A percentile compares a stretch with the other conserved stretches of the same genome.
Conservation (phyloP, 2,797 vertebrate species). For the Linurgus olivaceus region DNA sequence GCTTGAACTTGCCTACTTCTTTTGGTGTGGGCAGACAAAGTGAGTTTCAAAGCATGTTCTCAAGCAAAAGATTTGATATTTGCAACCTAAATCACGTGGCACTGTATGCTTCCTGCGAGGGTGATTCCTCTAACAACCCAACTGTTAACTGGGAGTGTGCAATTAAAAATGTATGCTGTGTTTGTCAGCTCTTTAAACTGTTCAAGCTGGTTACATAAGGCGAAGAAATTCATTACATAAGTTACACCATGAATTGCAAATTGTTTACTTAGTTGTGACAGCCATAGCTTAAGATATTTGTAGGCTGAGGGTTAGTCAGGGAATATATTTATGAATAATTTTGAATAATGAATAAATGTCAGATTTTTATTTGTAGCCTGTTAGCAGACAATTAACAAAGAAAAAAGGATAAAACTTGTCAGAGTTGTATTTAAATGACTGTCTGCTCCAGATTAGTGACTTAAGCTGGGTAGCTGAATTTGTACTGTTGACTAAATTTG, state of each 20-base stretch:
- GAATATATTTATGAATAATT: constrained; percentile 45
- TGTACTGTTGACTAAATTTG: constrained; percentile 1
- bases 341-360: constrained; percentile 53
- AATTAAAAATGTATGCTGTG: constrained; percentile 36
- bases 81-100: not conserved
- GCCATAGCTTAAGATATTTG: constrained; percentile 45
- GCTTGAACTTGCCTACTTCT: not conserved
- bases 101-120: not conserved
- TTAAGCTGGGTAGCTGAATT: not conserved
- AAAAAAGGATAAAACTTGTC: constrained; percentile 23
- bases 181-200: constrained; percentile 37
- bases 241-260: constrained; percentile 30
- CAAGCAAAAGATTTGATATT: not conserved
- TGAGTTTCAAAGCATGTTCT: not conserved
- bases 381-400: constrained; percentile 49
- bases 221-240: constrained; percentile 33
- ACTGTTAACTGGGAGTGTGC: not conserved
- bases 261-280: constrained; percentile 28
- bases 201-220: constrained; percentile 23
- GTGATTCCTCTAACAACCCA: constrained; percentile 18
- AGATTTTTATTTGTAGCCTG: not conserved
- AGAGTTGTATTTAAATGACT: constrained; percentile 34
- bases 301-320: not conserved
- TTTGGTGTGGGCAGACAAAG: not conserved
- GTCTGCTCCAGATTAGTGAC: constrained; percentile 6